phyloP scores from a whole-genome alignment of 2,113 vertebrate species.

The Colistium nudipinnis region DNA sequence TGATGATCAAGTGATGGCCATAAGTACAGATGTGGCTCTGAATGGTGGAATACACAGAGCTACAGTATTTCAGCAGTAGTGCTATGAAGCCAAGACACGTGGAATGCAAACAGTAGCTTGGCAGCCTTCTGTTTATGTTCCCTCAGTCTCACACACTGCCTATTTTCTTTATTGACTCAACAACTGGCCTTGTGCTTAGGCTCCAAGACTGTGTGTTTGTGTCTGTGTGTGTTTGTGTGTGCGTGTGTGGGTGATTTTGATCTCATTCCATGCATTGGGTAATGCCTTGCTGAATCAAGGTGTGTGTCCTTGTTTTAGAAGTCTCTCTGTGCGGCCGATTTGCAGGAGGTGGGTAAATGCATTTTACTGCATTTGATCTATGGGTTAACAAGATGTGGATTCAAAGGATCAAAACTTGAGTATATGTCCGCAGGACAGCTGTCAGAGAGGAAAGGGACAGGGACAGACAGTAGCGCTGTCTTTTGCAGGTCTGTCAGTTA shows the following conservation, averaged over 20 bases:
- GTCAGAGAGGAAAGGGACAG: constrained; percentile 1
- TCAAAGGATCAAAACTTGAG: not conserved
- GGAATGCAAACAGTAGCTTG: constrained; percentile 77
- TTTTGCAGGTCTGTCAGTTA: constrained; percentile 36
- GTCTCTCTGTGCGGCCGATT: constrained; percentile 52
- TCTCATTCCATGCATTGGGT: constrained; percentile 60
- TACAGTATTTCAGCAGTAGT: constrained; percentile 44
- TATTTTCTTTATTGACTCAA: constrained; percentile 73
- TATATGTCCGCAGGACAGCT: not conserved
- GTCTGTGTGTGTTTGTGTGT: constrained; percentile 16
- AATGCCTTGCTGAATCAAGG: constrained; percentile 56
- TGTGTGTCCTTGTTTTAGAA: constrained; percentile 65
- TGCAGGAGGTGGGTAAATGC: constrained; percentile 51
- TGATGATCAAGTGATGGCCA: constrained; percentile 7
- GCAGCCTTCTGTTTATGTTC: constrained; percentile 66
- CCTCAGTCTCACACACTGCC: constrained; percentile 44
- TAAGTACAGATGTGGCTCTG: constrained; percentile 27
- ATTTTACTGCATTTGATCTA: constrained; percentile 62
- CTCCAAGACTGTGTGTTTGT: constrained; percentile 9
- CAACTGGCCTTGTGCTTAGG: constrained; percentile 58
- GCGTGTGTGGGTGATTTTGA: constrained; percentile 43
- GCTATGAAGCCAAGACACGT: constrained; percentile 40
- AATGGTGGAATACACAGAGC: constrained; percentile 12
- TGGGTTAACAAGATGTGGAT: constrained; percentile 55
- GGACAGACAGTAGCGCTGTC: constrained; percentile 11